These are phyloP conservation scores for Mesorhabditis belari DNA, from an alignment of 2,888 invertebrate species.

Conservation along the genomic window DNA sequence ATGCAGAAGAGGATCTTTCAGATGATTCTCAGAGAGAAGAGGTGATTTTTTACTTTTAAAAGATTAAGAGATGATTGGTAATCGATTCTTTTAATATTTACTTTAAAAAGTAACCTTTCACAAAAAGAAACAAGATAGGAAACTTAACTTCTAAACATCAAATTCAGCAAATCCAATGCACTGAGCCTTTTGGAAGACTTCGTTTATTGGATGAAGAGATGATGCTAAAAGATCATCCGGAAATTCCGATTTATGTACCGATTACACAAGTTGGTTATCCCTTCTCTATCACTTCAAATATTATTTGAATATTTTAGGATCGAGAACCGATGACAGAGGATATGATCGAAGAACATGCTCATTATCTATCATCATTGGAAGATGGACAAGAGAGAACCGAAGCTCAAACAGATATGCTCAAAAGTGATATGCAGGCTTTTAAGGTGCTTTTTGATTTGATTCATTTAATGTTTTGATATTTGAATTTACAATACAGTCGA, in stretches of 20 bases:
- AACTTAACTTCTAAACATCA: too few relatives aligned
- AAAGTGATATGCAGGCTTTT: conserved; percentile 97
- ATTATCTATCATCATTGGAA: conserved; percentile 78
- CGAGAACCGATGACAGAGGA: conserved; percentile 95
- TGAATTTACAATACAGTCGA: neutral
- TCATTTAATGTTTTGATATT: neutral
- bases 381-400: conserved; percentile 78
- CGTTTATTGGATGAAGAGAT: neutral
- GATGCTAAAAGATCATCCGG: neutral
- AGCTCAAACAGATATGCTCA: conserved; percentile 87
- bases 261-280: neutral
- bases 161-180: too few relatives aligned
- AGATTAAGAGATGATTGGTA: too few relatives aligned
- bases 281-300: conserved; percentile 6
- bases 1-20: too few relatives aligned
- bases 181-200: neutral
- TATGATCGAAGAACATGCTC: conserved; percentile 84
- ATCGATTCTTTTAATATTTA: too few relatives aligned
- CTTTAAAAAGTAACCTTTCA: too few relatives aligned
- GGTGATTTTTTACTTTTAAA: too few relatives aligned
- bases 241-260: neutral
- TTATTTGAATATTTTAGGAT: conserved; percentile 70
- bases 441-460: conserved; percentile 62
- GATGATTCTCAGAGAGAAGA: too few relatives aligned
- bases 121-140: too few relatives aligned